phyloP scores from a whole-genome alignment of 2,113 vertebrate species.

The Aphelocoma coerulescens region DNA sequence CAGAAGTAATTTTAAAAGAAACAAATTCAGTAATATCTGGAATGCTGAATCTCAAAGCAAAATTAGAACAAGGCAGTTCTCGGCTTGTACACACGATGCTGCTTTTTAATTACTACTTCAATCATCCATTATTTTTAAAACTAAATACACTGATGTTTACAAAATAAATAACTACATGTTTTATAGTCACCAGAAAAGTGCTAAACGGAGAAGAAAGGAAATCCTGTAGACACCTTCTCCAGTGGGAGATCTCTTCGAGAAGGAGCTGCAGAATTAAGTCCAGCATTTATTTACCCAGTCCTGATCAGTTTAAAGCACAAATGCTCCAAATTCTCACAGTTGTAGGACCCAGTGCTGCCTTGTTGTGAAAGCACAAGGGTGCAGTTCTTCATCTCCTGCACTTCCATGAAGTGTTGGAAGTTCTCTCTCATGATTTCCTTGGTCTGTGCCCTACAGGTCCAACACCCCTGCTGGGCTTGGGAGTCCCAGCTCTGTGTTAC shows the following conservation, averaged over 20 bases:
- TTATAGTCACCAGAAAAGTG: conserved; percentile 24
- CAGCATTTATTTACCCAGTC: background rate
- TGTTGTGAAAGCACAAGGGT: background rate
- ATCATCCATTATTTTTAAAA: conserved; percentile 8
- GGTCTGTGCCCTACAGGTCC: background rate
- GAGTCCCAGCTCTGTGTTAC: background rate
- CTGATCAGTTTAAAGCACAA: background rate
- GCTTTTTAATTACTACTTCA: conserved; percentile 40
- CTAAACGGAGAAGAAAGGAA: conserved; percentile 36
- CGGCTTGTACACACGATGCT: background rate
- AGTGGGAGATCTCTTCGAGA: background rate
- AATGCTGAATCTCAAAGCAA: background rate
- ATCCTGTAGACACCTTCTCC: background rate
- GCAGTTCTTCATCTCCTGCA: background rate
- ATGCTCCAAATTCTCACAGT: background rate
- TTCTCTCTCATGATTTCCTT: background rate
- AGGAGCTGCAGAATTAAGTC: background rate
- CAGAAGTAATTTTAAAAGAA: background rate
- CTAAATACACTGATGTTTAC: background rate
- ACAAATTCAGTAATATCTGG: conserved; percentile 16
- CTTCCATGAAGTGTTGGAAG: background rate
- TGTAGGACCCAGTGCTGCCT: background rate
- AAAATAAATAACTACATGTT: conserved; percentile 10
- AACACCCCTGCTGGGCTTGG: background rate
- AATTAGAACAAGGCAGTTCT: conserved; percentile 43